Evolutionary conservation across 2,888 invertebrate genomes (phyloP).

Genomic region (Ceriagrion tenellum): DNA sequence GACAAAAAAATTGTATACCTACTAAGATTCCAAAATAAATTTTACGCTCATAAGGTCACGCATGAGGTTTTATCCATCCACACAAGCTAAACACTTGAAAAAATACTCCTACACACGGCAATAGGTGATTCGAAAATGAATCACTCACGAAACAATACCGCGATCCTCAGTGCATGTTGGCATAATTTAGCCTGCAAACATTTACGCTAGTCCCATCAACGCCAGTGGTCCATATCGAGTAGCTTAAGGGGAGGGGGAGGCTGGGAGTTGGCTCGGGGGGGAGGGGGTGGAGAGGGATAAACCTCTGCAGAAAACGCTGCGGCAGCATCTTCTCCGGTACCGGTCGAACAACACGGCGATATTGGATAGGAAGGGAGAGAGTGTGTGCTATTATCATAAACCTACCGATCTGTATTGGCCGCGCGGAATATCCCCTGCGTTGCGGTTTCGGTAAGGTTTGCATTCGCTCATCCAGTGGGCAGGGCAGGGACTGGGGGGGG

Average conservation of each 20-base stretch:
- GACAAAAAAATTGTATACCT: no score
- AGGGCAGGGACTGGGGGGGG: background rate
- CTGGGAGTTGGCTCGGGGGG: background rate
- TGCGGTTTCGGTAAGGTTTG: slow-evolving; percentile 1
- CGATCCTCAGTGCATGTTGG: background rate
- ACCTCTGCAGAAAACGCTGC: background rate
- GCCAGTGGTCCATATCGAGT: background rate
- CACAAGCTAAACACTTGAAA: no score
- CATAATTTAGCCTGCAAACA: background rate
- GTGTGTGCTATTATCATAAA: slow-evolving; percentile 1
- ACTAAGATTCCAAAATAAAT: no score
- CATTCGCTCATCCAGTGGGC: background rate
- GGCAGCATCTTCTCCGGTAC: background rate
- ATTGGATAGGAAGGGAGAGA: background rate
- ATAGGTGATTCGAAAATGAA: background rate
- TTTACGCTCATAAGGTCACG: no score
- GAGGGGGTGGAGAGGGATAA: background rate
- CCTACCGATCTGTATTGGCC: background rate
- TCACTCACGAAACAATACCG: background rate
- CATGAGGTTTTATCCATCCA: no score
- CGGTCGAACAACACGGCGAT: background rate
- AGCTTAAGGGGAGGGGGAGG: background rate
- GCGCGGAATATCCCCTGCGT: background rate
- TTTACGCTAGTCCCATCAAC: background rate
- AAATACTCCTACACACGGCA: no score